Evolutionary conservation across 2,113 vertebrate species (phyloP), one percentile per base, ranked within the genome.

Genomic region (Carlito syrichta): DNA sequence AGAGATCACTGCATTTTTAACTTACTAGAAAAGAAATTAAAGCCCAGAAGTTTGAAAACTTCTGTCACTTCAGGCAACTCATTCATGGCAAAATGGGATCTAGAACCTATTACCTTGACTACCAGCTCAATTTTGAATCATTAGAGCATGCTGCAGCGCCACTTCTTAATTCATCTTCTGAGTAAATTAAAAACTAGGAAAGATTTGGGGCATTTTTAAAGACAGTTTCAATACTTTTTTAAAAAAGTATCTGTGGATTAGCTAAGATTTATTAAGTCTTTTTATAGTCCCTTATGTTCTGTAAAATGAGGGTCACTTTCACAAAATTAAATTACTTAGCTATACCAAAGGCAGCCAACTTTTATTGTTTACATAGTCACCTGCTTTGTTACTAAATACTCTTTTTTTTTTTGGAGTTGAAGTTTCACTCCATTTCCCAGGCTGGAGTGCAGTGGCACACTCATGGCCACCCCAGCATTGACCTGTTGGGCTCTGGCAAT

Each of bases 321-420:
- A 27, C 86, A 96, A 35, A 89, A 82, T 87, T 95, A 52, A 95
- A 96, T 91, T 96, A 58, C 81, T 86, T 93, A 83, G 92, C 78
- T 97, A 95, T 66, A 89, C 78, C 68, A 92, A 96, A 95, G 35
- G 40, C 30, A 91, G 27, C 45, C 3, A 81, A 83, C 68, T 54
- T 96, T 92, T 91, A 45, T 94, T 96, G 30, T 95, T 60, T 84
- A 58, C 54, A 88, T n/a, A 38, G 82, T 79, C 40, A 96, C 16
- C 25, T 91, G 35, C 52, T 97, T 97, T 97, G 81, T 95, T 91
- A 81, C 16, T 94, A 78, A 68, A 27, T 71, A 40, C 48, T 83
- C 92, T 89, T 94, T n/a, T n/a, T n/a, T n/a, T n/a, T n/a, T n/a
- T n/a, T n/a, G n/a, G n/a, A n/a, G n/a, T n/a, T n/a, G n/a, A n/a